A percentile compares a stretch with the other conserved stretches of the same genome.
These are phyloP conservation scores for Limonius californicus DNA, from an alignment of 1,140 invertebrate species.

Conservation along the genomic window DNA sequence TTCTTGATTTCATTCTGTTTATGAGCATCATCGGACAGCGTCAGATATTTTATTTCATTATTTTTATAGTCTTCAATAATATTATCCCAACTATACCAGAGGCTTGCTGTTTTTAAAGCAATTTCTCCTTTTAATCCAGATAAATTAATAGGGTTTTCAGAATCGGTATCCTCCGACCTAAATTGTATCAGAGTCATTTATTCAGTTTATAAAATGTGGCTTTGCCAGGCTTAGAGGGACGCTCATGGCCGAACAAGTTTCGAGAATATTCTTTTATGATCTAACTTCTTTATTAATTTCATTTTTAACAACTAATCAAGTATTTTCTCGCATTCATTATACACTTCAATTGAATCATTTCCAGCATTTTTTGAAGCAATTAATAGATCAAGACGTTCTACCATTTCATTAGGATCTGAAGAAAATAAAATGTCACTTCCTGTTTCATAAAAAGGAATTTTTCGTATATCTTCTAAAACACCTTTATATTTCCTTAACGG, in stretches of 20 bases:
- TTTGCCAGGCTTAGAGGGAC: too few relatives aligned
- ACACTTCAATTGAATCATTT: slow-evolving; percentile 23
- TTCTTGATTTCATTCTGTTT: slow-evolving; percentile 18
- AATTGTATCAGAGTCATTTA: slow-evolving; percentile 19
- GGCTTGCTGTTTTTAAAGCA: slow-evolving; percentile 19
- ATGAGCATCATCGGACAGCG: not conserved
- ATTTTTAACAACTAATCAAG: slow-evolving; percentile 20
- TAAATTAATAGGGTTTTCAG: slow-evolving; percentile 20
- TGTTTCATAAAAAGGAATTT: too few relatives aligned
- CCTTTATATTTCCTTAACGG: slow-evolving; percentile 19
- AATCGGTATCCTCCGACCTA: slow-evolving; percentile 19
- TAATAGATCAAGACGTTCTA: slow-evolving; percentile 22
- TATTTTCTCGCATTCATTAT: slow-evolving; percentile 22
- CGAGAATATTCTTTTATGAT: slow-evolving; percentile 20
- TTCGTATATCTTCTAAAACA: slow-evolving; percentile 8
- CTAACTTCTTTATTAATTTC: slow-evolving; percentile 20
- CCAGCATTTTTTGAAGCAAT: slow-evolving; percentile 25
- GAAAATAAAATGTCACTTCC: not conserved
- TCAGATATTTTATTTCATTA: slow-evolving; percentile 17
- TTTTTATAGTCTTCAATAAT: slow-evolving; percentile 20
- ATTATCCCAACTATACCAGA: slow-evolving; percentile 21
- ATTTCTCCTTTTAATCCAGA: slow-evolving; percentile 20
- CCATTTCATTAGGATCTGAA: slow-evolving; percentile 18
- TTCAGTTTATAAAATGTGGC: slow-evolving; percentile 15
- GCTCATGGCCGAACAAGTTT: not conserved